phyloP scores from a whole-genome alignment of 2,888 invertebrate species.

The Ferdinandea cuprea region DNA sequence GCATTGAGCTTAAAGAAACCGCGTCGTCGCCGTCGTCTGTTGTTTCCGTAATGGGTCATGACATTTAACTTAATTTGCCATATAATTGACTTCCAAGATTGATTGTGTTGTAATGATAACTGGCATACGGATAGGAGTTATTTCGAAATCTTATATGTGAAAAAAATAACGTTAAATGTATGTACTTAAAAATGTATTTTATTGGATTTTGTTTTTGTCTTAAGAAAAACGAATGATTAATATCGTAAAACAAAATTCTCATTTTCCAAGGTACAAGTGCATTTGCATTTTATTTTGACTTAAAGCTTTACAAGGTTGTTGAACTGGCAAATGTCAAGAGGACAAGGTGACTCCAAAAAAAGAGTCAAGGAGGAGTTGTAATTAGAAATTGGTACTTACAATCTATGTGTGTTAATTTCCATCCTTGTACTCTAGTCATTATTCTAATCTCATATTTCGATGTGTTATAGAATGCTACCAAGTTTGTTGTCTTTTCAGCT shows the following conservation, averaged over 20 bases:
- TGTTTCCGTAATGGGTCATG: slow-evolving; percentile 58
- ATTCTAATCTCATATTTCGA: too few species aligned
- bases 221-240: background rate
- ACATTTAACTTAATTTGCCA: slow-evolving; percentile 59
- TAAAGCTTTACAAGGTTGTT: too few species aligned
- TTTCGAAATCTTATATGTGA: slow-evolving; percentile 2
- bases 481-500: too few species aligned
- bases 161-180: background rate
- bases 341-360: too few species aligned
- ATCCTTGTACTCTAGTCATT: too few species aligned
- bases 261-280: too few species aligned
- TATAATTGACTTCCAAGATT: slow-evolving; percentile 51
- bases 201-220: background rate
- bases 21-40: slow-evolving; percentile 8
- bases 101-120: slow-evolving; percentile 40
- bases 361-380: too few species aligned
- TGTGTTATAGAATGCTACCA: too few species aligned
- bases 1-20: slow-evolving; percentile 14
- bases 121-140: background rate
- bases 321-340: too few species aligned
- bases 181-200: background rate
- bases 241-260: background rate
- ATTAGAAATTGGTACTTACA: too few species aligned
- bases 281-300: too few species aligned
- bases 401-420: too few species aligned